A percentile compares a stretch with the other conserved stretches of the same genome.
These are phyloP conservation scores for Epirrita christyi DNA, from an alignment of 2,888 invertebrate species.

Conservation along the genomic window DNA sequence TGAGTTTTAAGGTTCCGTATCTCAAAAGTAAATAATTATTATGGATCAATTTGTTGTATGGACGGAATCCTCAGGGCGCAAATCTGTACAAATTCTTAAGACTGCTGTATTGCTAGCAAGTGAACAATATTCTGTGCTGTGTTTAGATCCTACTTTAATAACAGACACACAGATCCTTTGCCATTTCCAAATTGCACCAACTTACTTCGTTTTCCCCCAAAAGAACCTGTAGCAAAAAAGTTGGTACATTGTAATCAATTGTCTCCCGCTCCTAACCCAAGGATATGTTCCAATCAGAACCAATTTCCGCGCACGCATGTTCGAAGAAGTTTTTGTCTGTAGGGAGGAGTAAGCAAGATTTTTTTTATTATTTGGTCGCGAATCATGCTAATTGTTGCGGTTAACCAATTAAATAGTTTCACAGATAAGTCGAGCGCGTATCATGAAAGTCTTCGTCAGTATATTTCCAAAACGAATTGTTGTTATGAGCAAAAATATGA, in stretches of 20 bases:
- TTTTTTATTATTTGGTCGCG: too few species aligned
- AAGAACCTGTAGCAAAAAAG: constrained; percentile 21
- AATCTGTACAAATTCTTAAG: neutral
- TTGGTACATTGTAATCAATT: constrained; percentile 28
- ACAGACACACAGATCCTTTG: constrained; percentile 6
- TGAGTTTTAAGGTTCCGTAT: neutral
- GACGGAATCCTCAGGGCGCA: neutral
- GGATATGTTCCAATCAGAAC: constrained; percentile 41
- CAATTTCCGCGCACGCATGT: constrained; percentile 46
- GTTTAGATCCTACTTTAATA: neutral
- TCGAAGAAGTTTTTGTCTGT: constrained; percentile 46
- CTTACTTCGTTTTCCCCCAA: constrained; percentile 14
- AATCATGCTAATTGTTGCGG: too few species aligned
- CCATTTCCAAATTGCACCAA: constrained; percentile 19
- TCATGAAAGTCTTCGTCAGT: too few species aligned
- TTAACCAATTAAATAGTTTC: too few species aligned
- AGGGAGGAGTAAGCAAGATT: neutral
- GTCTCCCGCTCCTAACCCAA: constrained; percentile 19
- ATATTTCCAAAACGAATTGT: too few species aligned
- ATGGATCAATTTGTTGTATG: too few species aligned
- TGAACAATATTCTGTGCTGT: too few species aligned
- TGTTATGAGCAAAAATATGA: too few species aligned
- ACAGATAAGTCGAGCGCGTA: too few species aligned
- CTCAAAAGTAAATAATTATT: too few species aligned
- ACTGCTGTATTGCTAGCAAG: too few species aligned